Base-by-base conservation (phyloP, 2,113 vertebrate species). In the Marmota flaviventris region DNA sequence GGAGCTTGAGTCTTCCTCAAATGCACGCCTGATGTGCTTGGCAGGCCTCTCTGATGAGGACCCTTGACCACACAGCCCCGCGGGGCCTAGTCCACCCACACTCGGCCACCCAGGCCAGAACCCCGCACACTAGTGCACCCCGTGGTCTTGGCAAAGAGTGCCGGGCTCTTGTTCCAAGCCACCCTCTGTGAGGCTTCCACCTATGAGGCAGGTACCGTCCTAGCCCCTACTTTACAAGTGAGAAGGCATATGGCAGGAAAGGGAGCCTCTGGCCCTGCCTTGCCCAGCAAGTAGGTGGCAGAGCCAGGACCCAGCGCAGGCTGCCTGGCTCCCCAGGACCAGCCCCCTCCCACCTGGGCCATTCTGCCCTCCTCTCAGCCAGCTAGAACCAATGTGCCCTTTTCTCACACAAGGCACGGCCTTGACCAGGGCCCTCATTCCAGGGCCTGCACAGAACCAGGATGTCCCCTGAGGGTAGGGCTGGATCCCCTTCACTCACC, bases 201-300 rank as follows among this genome's bases (percentile, higher is more conserved):
- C 58, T 8, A 25, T 1, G 34, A 72, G 32, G 6, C 0, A 5
- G 56, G 29, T 27, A 3, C 2, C 2, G 25, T 8, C 9, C 2
- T 2, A 1, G 34, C 53, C 67, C 67, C 67, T 18, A 1, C 32
- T 48, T 25, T 13, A 37, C 32, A 37, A 25, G 22, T 3, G 32
- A 24, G 18, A 29, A 27, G 1, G 5, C 48, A 13, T 2, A 13
- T 51, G 10, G 10, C 48, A 51, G 48, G 48, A 13, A 51, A 51
- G 48, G 48, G 14, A 53, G 51, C 13, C 24, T 8, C 75, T 16
- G 12, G n/a, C 32, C 53, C 48, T 29, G 89, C 16, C 25, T 24
- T 4, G n/a, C 56, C 16, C 8, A 25, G 75, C 45, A 6, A 22
- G 24, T 0, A 0, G 1, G 34, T 27, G 73, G 51, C 39, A 45